A percentile compares a stretch with the other conserved stretches of the same genome.
Conservation (phyloP, 2,797 vertebrate genomes). For the Phataginus tetradactyla region DNA sequence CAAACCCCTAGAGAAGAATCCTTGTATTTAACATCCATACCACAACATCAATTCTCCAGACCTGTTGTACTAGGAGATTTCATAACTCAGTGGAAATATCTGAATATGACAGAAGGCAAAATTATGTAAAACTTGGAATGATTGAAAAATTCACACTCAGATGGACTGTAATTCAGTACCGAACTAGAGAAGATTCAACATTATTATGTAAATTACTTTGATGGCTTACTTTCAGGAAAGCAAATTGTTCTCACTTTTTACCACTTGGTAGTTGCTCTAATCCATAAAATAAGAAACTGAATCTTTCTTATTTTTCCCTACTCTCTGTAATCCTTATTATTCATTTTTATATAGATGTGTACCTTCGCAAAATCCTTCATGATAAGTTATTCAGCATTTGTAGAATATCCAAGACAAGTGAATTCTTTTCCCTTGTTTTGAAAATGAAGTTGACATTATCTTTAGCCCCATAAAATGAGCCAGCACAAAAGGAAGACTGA, state of each 20-base stretch:
- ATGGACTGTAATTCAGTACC: background rate
- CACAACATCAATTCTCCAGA: background rate
- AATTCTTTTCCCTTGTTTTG: background rate
- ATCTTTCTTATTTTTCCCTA: background rate
- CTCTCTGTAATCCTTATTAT: background rate
- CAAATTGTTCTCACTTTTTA: constrained; percentile 15
- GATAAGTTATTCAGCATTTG: background rate
- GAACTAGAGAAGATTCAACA: background rate
- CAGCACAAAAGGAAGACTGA: background rate
- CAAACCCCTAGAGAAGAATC: background rate
- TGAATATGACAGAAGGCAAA: background rate
- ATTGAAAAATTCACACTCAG: constrained; percentile 45
- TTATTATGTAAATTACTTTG: constrained; percentile 58
- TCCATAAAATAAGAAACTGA: constrained; percentile 15
- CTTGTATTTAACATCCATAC: background rate
- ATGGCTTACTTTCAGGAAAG: constrained; percentile 29
- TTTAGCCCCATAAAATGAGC: background rate
- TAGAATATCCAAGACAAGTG: background rate
- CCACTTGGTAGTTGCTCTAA: constrained; percentile 33
- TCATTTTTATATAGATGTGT: constrained; percentile 4
- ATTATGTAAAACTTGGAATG: constrained; percentile 34
- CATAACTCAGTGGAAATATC: background rate
- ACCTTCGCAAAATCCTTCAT: background rate
- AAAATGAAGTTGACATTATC: background rate
- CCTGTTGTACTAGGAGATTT: background rate